Percentiles rank a stretch among this genome's conserved stretches.
These are phyloP conservation scores for Chloroceryle aenea DNA, from an alignment of 2,113 vertebrate genomes.

Conservation along the genomic window DNA sequence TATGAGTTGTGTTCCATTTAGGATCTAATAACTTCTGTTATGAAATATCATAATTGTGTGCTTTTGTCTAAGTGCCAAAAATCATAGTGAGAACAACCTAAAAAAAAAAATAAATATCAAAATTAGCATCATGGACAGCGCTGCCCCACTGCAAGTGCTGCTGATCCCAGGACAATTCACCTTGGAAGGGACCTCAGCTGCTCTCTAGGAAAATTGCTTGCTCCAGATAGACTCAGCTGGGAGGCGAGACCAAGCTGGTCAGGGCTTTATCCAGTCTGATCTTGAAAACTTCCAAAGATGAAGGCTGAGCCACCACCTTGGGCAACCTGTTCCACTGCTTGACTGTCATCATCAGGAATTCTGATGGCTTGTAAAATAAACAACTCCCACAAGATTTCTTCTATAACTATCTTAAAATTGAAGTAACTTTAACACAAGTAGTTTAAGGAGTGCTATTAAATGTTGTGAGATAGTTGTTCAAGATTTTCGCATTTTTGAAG, in stretches of 20 bases:
- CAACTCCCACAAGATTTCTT: background rate
- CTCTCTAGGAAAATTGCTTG: background rate
- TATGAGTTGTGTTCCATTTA: background rate
- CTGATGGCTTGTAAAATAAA: background rate
- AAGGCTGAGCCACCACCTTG: background rate
- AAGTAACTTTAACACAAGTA: background rate
- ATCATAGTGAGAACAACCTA: background rate
- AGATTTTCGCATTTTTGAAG: background rate
- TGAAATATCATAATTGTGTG: background rate
- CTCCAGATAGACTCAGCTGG: background rate
- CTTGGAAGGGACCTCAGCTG: background rate
- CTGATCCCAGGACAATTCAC: rapidly evolving
- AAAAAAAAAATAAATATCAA: background rate
- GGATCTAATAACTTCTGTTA: background rate
- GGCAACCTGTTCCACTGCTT: background rate
- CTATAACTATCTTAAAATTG: background rate
- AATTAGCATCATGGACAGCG: background rate
- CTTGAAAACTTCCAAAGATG: background rate
- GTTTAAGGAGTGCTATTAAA: background rate
- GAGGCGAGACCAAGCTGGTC: background rate
- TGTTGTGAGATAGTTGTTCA: background rate
- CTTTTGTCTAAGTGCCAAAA: background rate
- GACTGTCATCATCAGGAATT: background rate
- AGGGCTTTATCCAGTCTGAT: background rate
- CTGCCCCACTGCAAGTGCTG: background rate